A percentile compares a stretch with the other conserved stretches of the same genome.
phyloP scores from a whole-genome alignment of 2,113 vertebrate genomes.

The Aphyosemion australe region DNA sequence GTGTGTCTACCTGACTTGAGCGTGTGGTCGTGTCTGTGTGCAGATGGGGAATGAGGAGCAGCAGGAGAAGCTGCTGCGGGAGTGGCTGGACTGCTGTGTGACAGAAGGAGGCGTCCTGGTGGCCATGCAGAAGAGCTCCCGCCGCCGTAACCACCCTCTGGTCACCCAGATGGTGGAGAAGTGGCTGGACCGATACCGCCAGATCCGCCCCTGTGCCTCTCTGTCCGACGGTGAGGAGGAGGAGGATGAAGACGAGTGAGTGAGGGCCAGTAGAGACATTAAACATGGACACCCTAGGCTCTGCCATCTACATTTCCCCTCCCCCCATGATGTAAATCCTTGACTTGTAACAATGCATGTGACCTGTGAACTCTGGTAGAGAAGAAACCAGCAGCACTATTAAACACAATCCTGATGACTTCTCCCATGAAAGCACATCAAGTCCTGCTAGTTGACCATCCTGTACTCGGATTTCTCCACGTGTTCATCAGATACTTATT shows the following conservation, averaged over 20 bases:
- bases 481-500: conserved; percentile 35
- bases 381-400: conserved; percentile 82
- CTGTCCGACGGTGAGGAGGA: conserved; percentile 97
- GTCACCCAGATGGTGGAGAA: conserved; percentile 99
- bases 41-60: conserved; percentile 99
- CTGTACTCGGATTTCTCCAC: conserved; percentile 19
- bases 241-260: conserved; percentile 93
- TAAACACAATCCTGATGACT: conserved; percentile 65
- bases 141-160: conserved; percentile 90
- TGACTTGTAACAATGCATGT: conserved; percentile 89
- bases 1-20: too few relatives aligned
- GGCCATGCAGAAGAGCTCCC: conserved; percentile 95
- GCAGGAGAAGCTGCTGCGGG: conserved; percentile 93
- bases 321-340: conserved; percentile 79
- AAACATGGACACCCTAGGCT: conserved; percentile 38
- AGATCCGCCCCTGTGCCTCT: conserved; percentile 91
- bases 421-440: conserved; percentile 84
- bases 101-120: conserved; percentile 94
- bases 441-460: conserved; percentile 64
- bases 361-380: conserved; percentile 82
- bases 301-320: conserved; percentile 45
- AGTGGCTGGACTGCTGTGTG: conserved; percentile 99
- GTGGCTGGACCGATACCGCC: conserved; percentile 95
- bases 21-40: not conserved
- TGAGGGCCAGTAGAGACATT: not conserved